Conservation (phyloP, 2,888 invertebrate species). For the Papilio gigon region DNA sequence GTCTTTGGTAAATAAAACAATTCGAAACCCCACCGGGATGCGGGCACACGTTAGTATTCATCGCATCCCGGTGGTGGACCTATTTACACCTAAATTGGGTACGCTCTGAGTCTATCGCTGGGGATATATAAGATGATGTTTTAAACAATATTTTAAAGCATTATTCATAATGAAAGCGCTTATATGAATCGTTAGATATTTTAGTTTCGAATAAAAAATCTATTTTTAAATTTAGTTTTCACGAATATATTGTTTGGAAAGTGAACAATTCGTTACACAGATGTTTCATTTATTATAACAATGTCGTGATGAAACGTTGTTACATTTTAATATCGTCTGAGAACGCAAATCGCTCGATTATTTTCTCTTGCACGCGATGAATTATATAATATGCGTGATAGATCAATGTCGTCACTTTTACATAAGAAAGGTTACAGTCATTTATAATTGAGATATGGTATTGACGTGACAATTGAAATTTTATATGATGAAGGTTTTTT, state of each 20-base stretch:
- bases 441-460: not conserved
- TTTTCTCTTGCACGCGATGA: slow-evolving; percentile 22
- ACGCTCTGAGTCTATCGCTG: no score
- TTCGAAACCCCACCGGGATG: no score
- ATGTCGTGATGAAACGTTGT: slow-evolving; percentile 21
- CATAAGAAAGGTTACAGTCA: not conserved
- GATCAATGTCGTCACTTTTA: slow-evolving; percentile 2
- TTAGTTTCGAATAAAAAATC: no score
- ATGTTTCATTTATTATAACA: not conserved
- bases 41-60: no score
- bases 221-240: not conserved
- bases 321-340: slow-evolving; percentile 8
- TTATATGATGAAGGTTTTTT: not conserved
- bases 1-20: no score
- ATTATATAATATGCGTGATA: slow-evolving; percentile 8
- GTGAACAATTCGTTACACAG: slow-evolving; percentile 1
- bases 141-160: no score
- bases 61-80: no score
- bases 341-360: slow-evolving; percentile 1
- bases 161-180: no score
- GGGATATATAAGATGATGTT: no score
- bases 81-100: no score
- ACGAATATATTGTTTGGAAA: not conserved
- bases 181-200: no score
- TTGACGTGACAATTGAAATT: not conserved